Base-by-base conservation (phyloP, 2,797 vertebrate genomes). In the Esox masquinongy region DNA sequence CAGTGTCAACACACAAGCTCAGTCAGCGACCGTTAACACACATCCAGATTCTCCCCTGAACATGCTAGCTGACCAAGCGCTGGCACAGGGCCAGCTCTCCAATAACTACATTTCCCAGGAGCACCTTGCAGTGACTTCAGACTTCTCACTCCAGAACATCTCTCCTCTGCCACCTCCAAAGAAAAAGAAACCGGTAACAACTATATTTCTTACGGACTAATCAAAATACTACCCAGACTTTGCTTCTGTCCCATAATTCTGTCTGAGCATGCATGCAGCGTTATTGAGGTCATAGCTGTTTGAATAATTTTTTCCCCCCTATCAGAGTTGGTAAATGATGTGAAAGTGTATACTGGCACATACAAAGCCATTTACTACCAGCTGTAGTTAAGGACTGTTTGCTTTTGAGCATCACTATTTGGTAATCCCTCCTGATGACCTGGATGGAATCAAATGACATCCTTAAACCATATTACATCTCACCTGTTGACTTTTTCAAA, bases 41-140 rank as follows among this genome's bases (percentile, higher is more conserved):
- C 92, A 6, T 16, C 31, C 64, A 17, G 16, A 90, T 69, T 94
- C 94, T 3, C 90, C 91, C 0, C 93, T 96, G 24, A 93, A 92
- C 74, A 92, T 95, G 81, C 88, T 96, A 34, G 94, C 94, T 0
- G 94, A 96, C 72, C 95, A 96, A 82, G 94, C 95, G 4, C 82
- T 95, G 56, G 91, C 92, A 0, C 79, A 87, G 51, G 92, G 92
- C 70, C 93, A 93, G 17, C 82, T 93, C 26, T 81, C 91, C 83
- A 89, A 90, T 81, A 94, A 95, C 74, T 0, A n/a, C 0, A 39
- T 76, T 8, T 71, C 84, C 15, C 86, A 81, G 29, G 77, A 87
- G 75, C 75, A 88, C 16, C 61, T 90, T 0, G 79, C 79, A 0
- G 76, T 79, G 4, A 82, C 87, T 0, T 67, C 86, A 0, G 67